Base-by-base conservation (phyloP, 2,113 vertebrate species). In the Anoplopoma fimbria region DNA sequence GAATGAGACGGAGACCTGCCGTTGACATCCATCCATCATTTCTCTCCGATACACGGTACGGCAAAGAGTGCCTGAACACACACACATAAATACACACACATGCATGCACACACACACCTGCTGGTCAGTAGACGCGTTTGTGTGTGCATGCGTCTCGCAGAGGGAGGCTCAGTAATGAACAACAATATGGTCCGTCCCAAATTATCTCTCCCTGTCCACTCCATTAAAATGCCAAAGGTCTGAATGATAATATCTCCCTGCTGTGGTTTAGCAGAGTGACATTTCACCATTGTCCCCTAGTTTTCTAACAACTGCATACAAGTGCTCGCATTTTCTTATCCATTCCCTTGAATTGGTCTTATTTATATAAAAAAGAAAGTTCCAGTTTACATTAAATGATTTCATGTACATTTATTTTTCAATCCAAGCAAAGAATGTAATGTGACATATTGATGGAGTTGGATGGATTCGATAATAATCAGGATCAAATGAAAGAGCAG, bases 141-240 rank as follows among this genome's bases (percentile, higher is more conserved):
- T 31, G 53, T 60, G 65, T 36, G 27, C 42, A 8, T 79, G 78
- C 34, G 57, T 72, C 64, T 81, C 79, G 34, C 77, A 74, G 42
- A 81, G 81, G 80, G 86, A 87, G 71, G 42, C 55, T 23, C 55
- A 40, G 62, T 92, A 89, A 93, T 91, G 86, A 85, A 88, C 87
- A 85, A 80, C 87, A 93, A 86, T 90, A 89, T 89, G 89, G 77
- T 81, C 83, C 17, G 0, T 87, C 79, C 76, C 47, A 89, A 90
- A 92, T 87, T 49, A 93, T 82, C 73, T 77, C 75, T 69, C 84
- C 85, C 88, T 75, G 73, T 87, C 74, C 70, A 65, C 82, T 84
- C 80, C 88, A 92, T 93, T 94, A 91, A 92, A 91, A 90, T 89
- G 92, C 86, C 88, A 89, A 19, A 89, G 91, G 91, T 91, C 63